Evolutionary conservation across 2,113 vertebrate genomes (phyloP), one percentile per base, ranked within the genome.

Genomic region (Nestor notabilis): DNA sequence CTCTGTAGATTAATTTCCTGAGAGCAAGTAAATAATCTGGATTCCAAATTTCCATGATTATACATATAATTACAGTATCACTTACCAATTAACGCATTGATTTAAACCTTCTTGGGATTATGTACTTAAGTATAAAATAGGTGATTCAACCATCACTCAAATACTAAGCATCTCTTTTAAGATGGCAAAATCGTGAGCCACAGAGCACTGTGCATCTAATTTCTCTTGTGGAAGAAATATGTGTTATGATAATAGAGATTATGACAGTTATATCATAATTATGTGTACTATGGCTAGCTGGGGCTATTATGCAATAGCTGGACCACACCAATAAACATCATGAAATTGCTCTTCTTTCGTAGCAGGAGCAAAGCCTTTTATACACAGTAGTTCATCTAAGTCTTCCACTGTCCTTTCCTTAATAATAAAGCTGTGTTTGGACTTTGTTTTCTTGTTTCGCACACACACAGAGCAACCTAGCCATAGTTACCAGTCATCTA

Each of bases 51-150:
- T 98, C 98, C 97, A 97, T 98, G 97, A 98, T 98, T 98, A 98
- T 97, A 97, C 96, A 91, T 95, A 96, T 98, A 98, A 98, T 98
- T 98, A 98, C 96, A 97, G 95, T 97, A 97, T 98, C 97, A 96
- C 96, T 98, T 98, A 96, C 97, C 98, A 98, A 98, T 98, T 98
- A 98, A 96, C 96, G 92, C 96, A 94, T 82, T 98, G 98, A 98
- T 98, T 98, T 97, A 97, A 97, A 96, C 97, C 95, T 98, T 96
- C 97, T 98, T 93, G 97, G 97, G 97, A 98, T 98, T 98, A 96
- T 63, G 94, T 89, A 96, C 97, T 97, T 97, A 97, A 97, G 84
- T 87, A 95, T 95, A 97, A 98, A 97, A 97, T 83, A 96, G 92
- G 97, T 96, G 87, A 90, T 90, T 94, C 95, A 95, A 84, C 92